These are phyloP conservation scores for Suillia variegata DNA, from an alignment of 2,888 invertebrate species.

Conservation along the genomic window DNA sequence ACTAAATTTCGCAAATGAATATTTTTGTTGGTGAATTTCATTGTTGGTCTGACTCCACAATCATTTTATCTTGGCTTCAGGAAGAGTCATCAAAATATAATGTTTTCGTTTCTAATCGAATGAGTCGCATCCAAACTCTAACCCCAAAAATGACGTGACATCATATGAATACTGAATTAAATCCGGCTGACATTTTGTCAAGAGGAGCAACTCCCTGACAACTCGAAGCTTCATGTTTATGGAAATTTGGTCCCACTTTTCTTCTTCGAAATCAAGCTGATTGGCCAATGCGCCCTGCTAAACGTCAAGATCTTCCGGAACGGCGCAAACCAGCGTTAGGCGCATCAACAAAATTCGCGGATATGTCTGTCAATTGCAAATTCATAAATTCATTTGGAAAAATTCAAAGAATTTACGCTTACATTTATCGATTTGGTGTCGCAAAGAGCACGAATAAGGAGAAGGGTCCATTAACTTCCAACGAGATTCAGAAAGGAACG, in stretches of 20 bases:
- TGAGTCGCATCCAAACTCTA: constrained; percentile 20
- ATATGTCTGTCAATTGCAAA: background rate
- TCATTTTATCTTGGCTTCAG: constrained; percentile 21
- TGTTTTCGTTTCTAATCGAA: constrained; percentile 25
- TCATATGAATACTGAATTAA: constrained; percentile 19
- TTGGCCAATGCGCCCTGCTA: background rate
- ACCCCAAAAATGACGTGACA: constrained; percentile 24
- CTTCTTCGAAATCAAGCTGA: background rate
- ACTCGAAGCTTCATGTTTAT: background rate
- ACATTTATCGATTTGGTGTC: constrained; percentile 8
- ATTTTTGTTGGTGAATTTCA: constrained; percentile 2
- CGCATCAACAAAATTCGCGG: background rate
- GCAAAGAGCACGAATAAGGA: background rate
- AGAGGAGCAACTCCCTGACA: constrained; percentile 4
- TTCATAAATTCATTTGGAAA: constrained; percentile 5
- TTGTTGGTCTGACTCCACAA: constrained; percentile 26
- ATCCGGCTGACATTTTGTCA: constrained; percentile 13
- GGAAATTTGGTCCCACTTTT: background rate
- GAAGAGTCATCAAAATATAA: constrained; percentile 25
- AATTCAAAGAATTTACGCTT: constrained; percentile 12
- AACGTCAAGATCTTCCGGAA: background rate
- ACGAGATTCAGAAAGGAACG: background rate
- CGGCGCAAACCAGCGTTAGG: background rate
- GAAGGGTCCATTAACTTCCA: background rate
- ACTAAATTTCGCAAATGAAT: background rate